These are phyloP conservation scores for Ormia ochracea DNA, from an alignment of 2,888 invertebrate genomes.

Conservation along the genomic window DNA sequence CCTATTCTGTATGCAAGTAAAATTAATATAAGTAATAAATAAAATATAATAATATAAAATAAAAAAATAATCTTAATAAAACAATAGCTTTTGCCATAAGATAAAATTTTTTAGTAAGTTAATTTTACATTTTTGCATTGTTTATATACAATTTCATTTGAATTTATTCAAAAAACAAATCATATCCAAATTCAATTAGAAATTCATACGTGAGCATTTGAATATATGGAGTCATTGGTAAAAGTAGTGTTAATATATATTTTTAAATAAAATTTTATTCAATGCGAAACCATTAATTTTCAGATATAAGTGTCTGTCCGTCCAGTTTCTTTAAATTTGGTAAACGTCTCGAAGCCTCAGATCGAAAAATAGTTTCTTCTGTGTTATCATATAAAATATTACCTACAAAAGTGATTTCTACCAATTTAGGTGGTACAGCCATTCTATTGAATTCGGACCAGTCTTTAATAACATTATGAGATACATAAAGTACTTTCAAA, in stretches of 20 bases:
- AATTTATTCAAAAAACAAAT: no score
- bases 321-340: slow-evolving; percentile 88
- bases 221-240: slow-evolving; percentile 65
- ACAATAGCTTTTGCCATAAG: no score
- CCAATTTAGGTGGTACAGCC: slow-evolving; percentile 83
- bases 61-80: no score
- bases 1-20: no score
- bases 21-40: no score
- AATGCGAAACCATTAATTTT: slow-evolving; percentile 29
- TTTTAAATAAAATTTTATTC: background rate
- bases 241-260: background rate
- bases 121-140: no score
- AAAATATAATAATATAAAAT: no score
- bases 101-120: no score
- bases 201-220: no score
- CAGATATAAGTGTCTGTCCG: slow-evolving; percentile 81
- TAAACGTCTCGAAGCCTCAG: slow-evolving; percentile 84
- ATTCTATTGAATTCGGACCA: slow-evolving; percentile 92
- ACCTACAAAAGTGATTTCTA: slow-evolving; percentile 89
- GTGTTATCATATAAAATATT: slow-evolving; percentile 87
- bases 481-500: slow-evolving; percentile 88
- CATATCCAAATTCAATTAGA: no score
- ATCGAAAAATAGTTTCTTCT: slow-evolving; percentile 83
- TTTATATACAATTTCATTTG: no score
- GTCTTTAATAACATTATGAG: slow-evolving; percentile 91